Percentiles rank a stretch among this genome's conserved stretches.
These are phyloP conservation scores for Eumerus sabulonum DNA, from an alignment of 2,888 invertebrate genomes.

Conservation along the genomic window DNA sequence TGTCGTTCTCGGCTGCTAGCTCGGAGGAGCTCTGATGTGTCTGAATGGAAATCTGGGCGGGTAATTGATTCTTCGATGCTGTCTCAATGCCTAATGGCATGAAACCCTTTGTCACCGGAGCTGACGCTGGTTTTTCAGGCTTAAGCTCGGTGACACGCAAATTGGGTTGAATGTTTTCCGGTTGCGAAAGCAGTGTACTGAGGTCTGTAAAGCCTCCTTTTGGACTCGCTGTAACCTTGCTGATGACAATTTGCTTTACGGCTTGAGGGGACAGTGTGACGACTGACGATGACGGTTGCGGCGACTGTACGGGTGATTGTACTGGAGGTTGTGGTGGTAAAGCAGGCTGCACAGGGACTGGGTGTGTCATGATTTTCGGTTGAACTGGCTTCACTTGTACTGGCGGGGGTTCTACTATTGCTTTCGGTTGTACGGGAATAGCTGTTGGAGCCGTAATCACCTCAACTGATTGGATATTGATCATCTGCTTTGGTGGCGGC, in stretches of 20 bases:
- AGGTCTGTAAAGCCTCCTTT: slow-evolving; percentile 72
- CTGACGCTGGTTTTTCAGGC: slow-evolving; percentile 28
- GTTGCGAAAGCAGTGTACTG: slow-evolving; percentile 69
- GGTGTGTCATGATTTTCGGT: too few relatives aligned
- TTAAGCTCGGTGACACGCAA: slow-evolving; percentile 75
- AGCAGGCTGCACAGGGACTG: too few relatives aligned
- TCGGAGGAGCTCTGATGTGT: slow-evolving; percentile 77
- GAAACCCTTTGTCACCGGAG: slow-evolving; percentile 73
- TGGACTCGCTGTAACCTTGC: slow-evolving; percentile 73
- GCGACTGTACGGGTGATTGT: too few relatives aligned
- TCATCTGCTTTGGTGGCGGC: slow-evolving; percentile 18
- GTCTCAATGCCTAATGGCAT: slow-evolving; percentile 76
- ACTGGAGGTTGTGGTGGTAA: too few relatives aligned
- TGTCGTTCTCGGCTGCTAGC: slow-evolving; percentile 77
- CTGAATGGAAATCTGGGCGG: slow-evolving; percentile 78
- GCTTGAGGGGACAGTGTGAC: slow-evolving; percentile 68
- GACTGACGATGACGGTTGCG: too few relatives aligned
- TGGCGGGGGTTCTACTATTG: slow-evolving; percentile 25
- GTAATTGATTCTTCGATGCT: slow-evolving; percentile 75
- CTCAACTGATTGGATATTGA: slow-evolving; percentile 48
- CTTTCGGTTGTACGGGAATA: slow-evolving; percentile 11
- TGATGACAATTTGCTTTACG: slow-evolving; percentile 75
- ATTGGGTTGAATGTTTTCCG: slow-evolving; percentile 58
- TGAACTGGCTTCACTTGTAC: background rate
- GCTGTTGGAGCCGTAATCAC: slow-evolving; percentile 33